These are phyloP conservation scores for Lacerta viridis DNA, from an alignment of 2,797 vertebrate species.

Conservation along the genomic window DNA sequence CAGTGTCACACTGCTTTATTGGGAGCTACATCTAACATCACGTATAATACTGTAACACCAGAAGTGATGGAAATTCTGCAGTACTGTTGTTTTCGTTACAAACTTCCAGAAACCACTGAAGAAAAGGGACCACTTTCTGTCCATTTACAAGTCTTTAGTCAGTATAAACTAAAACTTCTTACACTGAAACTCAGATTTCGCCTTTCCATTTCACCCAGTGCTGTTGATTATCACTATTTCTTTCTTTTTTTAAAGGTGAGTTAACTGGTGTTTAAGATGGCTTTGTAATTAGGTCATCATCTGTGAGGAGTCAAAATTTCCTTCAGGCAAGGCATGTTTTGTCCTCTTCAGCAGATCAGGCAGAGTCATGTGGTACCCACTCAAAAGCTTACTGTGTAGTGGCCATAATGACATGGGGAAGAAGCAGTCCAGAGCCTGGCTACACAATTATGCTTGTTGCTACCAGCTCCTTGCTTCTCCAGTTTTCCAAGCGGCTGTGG, in stretches of 20 bases:
- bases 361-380: background rate
- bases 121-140: background rate
- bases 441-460: background rate
- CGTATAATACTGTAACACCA: background rate
- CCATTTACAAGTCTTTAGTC: background rate
- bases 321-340: background rate
- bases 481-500: background rate
- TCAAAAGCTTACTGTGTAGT: background rate
- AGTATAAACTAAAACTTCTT: background rate
- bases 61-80: background rate
- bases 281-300: background rate
- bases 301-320: background rate
- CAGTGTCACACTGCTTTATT: background rate
- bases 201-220: background rate
- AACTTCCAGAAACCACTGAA: constrained; percentile 18
- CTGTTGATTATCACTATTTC: no score
- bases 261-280: no score
- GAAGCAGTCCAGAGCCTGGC: background rate
- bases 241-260: background rate
- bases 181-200: background rate
- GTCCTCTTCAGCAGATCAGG: background rate
- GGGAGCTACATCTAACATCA: constrained; percentile 7
- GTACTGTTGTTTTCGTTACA: background rate
- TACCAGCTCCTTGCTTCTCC: background rate
- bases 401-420: background rate